Base-by-base conservation (phyloP, 2,113 vertebrate species). In the Lepidothrix coronata region DNA sequence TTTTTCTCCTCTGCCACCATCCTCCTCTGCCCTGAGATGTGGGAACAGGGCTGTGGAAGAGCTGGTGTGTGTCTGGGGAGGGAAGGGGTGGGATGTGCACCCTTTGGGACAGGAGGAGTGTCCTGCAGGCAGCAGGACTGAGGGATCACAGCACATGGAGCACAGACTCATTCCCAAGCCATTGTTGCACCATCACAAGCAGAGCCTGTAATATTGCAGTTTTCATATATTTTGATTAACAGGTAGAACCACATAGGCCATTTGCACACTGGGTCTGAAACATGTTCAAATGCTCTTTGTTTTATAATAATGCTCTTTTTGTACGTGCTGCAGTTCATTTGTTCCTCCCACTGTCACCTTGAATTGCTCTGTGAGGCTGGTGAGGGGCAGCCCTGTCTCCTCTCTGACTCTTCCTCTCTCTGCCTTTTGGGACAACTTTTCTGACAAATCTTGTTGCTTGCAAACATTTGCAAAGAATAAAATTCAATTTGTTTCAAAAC, bases 381-480 rank as follows among this genome's bases (percentile, higher is more conserved):
- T 66, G 31, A 93, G 31, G 70, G 49, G 71, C 51, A 41, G 55
- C 78, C 31, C 54, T 1, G 19, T 44, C 88, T 92, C 70, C 3
- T 41, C 91, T 87, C 44, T 46, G 39, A 57, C 48, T 86, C 80
- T 55, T 84, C 48, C 48, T 88, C 91, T 86, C 37, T 81, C 92
- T 88, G 73, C 82, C 78, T 93, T 82, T 75, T 51, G 74, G 85
- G 84, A 94, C 52, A 68, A 88, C 67, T 78, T 95, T 93, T 76
- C 91, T 75, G 85, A 94, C 48, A 63, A 30, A 66, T 49, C 43
- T 61, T 76, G 68, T 89, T 91, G 95, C 95, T 89, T 93, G 93
- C 95, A 95, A 81, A 77, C 35, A 73, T 63, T 94, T 95, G 89
- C 93, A 72, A 89, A 96, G 67, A 96, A 96, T 96, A 96, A 97